Evolutionary conservation across 2,888 invertebrate genomes (phyloP), one percentile per base, ranked within the genome.

Genomic region (Leptinotarsa haldemani): DNA sequence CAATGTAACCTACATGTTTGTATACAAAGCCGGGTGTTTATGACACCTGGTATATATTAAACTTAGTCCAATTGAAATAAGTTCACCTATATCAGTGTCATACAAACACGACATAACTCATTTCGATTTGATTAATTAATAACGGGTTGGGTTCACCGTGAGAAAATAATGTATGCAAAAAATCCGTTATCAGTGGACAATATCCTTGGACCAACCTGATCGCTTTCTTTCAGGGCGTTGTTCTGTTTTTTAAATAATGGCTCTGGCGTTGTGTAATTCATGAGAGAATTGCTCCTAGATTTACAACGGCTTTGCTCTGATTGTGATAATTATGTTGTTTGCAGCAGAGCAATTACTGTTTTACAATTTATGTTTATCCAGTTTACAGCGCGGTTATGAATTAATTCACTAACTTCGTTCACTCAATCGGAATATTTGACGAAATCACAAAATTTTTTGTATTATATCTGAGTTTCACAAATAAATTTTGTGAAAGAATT

Each of bases 201-300:
- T 71, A 74, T 77, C 77, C 77, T 77, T 77, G 77, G 74, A 65
- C 77, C 74, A 73, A 64, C 77, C 74, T 74, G 68, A 65, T 71
- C 67, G 74, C 77, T 77, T 74, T 77, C 77, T 77, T 77, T 74
- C 65, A 70, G 69, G 77, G 77, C 74, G 77, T 77, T 77, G 75
- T 65, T 70, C 56, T 50, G 73, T 71, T 73, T 73, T 75, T 70
- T 65, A 65, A 66, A 69, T 66, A 66, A 64, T 69, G 66, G 67
- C 61, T 56, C 67, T 70, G 69, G 73, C 71, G 73, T 77, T 77
- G 77, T 74, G 75, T 71, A 74, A 67, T 67, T 22, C 25, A 66
- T 66, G 52, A 66, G 65, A 66, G 65, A 66, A 52, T 66, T 66
- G 65, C 65, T 48, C 48, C 20, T 66, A 50, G 65, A 50, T 46